A percentile compares a stretch with the other conserved stretches of the same genome.
Evolutionary conservation across 1,140 invertebrate genomes (phyloP).

Genomic region (Pinna nobilis): DNA sequence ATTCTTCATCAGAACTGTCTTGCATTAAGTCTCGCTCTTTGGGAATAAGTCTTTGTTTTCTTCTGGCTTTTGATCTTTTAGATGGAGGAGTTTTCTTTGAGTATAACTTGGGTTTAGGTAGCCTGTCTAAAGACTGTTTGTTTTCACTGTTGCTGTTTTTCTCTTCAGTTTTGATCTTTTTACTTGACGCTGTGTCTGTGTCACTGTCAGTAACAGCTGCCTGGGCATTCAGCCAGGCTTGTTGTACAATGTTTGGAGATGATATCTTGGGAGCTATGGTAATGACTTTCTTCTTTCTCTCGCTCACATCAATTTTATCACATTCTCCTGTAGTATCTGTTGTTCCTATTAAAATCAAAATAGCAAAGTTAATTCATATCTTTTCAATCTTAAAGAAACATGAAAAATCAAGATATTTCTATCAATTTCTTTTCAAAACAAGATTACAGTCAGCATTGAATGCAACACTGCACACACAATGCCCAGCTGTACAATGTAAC

Average conservation of each 20-base stretch:
- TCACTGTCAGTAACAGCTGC: conserved; percentile 22
- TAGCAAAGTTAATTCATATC: not conserved
- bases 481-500: no score
- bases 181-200: not conserved
- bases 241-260: conserved; percentile 29
- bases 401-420: no score
- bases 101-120: conserved; percentile 50
- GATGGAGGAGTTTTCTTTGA: conserved; percentile 19
- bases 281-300: conserved; percentile 15
- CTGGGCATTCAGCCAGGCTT: conserved; percentile 43
- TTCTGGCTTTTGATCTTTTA: conserved; percentile 30
- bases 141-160: conserved; percentile 28
- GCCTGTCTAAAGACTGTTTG: conserved; percentile 29
- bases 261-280: conserved; percentile 27
- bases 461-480: no score
- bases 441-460: no score
- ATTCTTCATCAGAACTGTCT: conserved; percentile 45
- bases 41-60: conserved; percentile 40
- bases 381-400: not conserved
- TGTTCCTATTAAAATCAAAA: not conserved
- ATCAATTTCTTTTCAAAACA: no score
- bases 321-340: not conserved
- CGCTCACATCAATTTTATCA: not conserved
- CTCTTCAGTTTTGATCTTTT: not conserved
- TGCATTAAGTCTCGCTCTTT: conserved; percentile 42